A percentile compares a stretch with the other conserved stretches of the same genome.
phyloP scores from a whole-genome alignment of 2,888 invertebrate genomes.

The Cerastis rubricosa region DNA sequence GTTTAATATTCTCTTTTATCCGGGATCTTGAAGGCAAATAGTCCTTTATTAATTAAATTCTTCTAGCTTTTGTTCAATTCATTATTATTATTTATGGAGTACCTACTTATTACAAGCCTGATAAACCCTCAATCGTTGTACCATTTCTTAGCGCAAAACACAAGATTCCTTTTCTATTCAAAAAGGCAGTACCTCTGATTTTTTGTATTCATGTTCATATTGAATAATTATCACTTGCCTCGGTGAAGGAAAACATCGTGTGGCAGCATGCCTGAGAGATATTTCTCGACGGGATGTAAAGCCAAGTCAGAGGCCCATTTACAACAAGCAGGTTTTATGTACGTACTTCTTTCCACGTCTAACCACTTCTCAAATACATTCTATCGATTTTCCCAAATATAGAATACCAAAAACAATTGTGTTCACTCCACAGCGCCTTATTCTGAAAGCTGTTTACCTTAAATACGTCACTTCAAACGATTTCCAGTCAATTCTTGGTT shows the following conservation, averaged over 20 bases:
- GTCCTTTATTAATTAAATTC: conserved; percentile 17
- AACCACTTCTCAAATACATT: conserved; percentile 1
- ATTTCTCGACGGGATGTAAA: no score
- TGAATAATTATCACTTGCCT: no score
- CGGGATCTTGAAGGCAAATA: conserved; percentile 15
- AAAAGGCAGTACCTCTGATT: no score
- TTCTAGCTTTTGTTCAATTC: not conserved
- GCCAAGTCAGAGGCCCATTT: no score
- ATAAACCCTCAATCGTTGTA: not conserved
- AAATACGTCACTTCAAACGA: conserved; percentile 39
- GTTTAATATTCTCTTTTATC: conserved; percentile 2
- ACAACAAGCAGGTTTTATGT: not conserved
- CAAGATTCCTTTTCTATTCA: not conserved
- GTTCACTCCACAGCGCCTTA: conserved; percentile 1
- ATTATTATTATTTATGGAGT: not conserved
- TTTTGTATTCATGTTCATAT: no score
- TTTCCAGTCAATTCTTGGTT: conserved; percentile 22
- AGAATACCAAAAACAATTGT: conserved; percentile 34
- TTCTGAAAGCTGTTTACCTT: conserved; percentile 38
- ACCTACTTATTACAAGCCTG: not conserved
- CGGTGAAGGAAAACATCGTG: no score
- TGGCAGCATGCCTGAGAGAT: no score
- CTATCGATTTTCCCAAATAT: conserved; percentile 15
- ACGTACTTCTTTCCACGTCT: not conserved
- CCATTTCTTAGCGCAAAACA: not conserved